Evolutionary conservation across 2,888 invertebrate species (phyloP).

Genomic region (Stenotaenia linearis): DNA sequence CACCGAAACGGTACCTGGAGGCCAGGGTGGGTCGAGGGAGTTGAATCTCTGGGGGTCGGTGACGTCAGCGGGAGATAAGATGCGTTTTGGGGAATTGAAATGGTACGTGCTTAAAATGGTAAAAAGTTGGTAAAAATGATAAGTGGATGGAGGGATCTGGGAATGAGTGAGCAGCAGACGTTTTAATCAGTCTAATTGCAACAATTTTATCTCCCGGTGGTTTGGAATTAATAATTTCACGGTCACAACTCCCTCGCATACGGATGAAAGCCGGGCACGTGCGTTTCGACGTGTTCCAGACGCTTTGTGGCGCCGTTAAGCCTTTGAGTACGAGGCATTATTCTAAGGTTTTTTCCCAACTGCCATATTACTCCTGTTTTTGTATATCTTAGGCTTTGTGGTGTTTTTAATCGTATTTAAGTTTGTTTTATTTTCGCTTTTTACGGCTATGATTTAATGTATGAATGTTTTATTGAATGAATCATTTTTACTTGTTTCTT

Average conservation of each 20-base stretch:
- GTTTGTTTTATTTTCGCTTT: too few species aligned
- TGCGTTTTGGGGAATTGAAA: neutral
- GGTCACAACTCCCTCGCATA: conserved; percentile 6
- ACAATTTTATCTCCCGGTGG: neutral
- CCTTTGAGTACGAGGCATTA: neutral
- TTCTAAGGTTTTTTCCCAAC: too few species aligned
- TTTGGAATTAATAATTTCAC: conserved; percentile 20
- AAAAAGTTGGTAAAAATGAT: too few species aligned
- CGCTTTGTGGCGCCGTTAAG: neutral
- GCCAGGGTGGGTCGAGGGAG: neutral
- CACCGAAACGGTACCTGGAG: neutral
- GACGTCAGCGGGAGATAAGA: too few species aligned
- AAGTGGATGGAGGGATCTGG: neutral
- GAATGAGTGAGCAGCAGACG: neutral
- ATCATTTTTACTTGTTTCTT: too few species aligned
- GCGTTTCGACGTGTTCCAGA: neutral
- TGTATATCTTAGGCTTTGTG: too few species aligned
- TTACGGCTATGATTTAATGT: too few species aligned
- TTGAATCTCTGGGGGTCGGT: neutral
- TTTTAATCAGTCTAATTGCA: conserved; percentile 17
- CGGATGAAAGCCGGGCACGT: neutral
- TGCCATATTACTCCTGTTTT: too few species aligned
- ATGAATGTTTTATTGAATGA: too few species aligned
- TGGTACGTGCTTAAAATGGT: too few species aligned
- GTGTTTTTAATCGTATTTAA: too few species aligned